phyloP scores from a whole-genome alignment of 2,888 invertebrate genomes.

The Hymenopus coronatus region DNA sequence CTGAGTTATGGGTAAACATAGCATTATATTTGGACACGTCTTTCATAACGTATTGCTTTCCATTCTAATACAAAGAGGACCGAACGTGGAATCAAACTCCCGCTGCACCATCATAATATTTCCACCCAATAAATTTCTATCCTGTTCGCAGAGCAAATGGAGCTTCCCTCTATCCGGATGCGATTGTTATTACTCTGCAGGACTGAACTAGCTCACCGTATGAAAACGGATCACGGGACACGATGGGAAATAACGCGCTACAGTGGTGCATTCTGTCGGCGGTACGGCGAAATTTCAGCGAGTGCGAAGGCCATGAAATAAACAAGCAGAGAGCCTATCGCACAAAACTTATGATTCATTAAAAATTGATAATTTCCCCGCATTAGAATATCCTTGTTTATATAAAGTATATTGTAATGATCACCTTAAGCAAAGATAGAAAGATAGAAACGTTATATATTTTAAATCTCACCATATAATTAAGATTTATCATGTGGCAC shows the following conservation, averaged over 20 bases:
- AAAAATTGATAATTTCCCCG: too few relatives aligned
- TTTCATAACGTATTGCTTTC: background rate
- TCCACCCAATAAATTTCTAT: slow-evolving; percentile 15
- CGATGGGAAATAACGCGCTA: background rate
- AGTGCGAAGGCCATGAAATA: too few relatives aligned
- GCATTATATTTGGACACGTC: background rate
- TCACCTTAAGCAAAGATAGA: too few relatives aligned
- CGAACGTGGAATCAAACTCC: background rate
- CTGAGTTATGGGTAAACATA: too few relatives aligned
- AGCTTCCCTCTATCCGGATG: slow-evolving; percentile 2
- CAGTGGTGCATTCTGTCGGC: background rate
- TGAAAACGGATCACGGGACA: background rate
- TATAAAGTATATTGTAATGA: too few relatives aligned
- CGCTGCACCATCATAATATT: background rate
- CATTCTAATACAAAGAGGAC: background rate
- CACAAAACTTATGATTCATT: too few relatives aligned
- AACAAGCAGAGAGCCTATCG: too few relatives aligned
- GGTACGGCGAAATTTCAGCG: background rate
- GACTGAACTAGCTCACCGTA: background rate
- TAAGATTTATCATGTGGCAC: too few relatives aligned
- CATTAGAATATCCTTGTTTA: too few relatives aligned
- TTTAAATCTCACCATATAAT: too few relatives aligned
- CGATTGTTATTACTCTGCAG: background rate
- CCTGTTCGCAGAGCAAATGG: background rate
- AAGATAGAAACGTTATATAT: too few relatives aligned